Base-by-base conservation (phyloP, 2,113 vertebrate species). In the Equus przewalskii region DNA sequence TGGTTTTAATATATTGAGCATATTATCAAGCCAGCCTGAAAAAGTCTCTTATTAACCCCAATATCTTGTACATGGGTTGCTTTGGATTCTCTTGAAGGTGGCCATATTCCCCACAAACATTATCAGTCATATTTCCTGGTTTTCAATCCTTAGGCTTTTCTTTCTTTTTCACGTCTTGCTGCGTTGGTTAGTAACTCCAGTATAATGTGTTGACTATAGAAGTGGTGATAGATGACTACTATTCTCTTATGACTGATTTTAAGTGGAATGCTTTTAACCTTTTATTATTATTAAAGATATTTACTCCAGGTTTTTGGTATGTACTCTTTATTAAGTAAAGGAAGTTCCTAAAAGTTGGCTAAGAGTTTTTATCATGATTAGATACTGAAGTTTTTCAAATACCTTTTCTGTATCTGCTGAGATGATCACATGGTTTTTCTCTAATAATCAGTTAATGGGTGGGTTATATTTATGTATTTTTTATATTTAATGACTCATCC, bases 361-460 rank as follows among this genome's bases (percentile, higher is more conserved):
- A 33, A 75, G 69, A 88, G 16, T 70, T 93, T 69, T 96, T 54
- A 56, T 41, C n/a, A n/a, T 24, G 5, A 92, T 86, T 75, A 96
- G 89, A 96, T 72, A 49, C 24, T 78, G 5, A 88, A 44, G 19
- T n/a, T 75, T 76, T 96, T 91, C 75, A 93, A 91, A 88, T 69
- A 51, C 3, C n/a, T 69, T 78, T 96, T 93, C 73, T 87, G 28
- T 16, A 81, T 89, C 19, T 73, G 19, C 36, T 28, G 33, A 91
- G 60, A 93, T 60, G 41, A 69, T 75, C 26, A 83, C 30, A 72
- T 62, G 26, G 2, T 19, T 95, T 93, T 87, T 64, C 49, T 75
- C 65, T 80, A 75, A 88, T 75, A 84, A 80, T 44, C 30, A 28
- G 18, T 91, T 87, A 95, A 79, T 69, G 10, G 19, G 33, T 82